Base-by-base conservation (phyloP, 2,888 invertebrate genomes). In the Zaprionus bogoriensis region DNA sequence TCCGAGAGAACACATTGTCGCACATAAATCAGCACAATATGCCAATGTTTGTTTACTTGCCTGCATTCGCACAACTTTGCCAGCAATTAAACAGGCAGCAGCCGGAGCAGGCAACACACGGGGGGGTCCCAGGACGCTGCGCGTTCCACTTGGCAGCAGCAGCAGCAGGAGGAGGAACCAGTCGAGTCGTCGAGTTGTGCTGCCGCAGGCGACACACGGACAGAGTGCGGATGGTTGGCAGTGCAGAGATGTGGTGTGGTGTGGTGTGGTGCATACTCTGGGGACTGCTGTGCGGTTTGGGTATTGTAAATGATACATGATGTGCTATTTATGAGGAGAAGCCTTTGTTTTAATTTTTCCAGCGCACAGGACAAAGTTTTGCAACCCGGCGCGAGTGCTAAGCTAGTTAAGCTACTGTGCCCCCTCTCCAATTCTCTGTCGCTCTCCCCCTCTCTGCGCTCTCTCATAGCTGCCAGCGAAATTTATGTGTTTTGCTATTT, bases 61-160 rank as follows among this genome's bases (percentile, higher is more conserved):
- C 66, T 66, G 77, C 79, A 86, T 79, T 85, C 66, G 65, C 76
- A 80, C 38, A 80, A 89, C 84, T 88, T 87, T 89, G 85, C 87
- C 88, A 90, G 89, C 90, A 90, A 90, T 90, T 90, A 90, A 90
- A 89, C 89, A 89, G 73, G 72, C 80, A 75, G 78, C 60, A 66
- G 68, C 54, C 48, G 55, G 58, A 57, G 14, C 17, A 39, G 10
- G 19, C 20, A 39, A 19, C 38, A 47, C 52, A 64, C 41, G 54
- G n/a, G n/a, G n/a, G n/a, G n/a, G 52, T 59, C 66, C 55, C 67
- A 53, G 61, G 50, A 62, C 62, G 57, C 50, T 52, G 4, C 41
- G 14, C 7, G 17, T 9, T 9, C n/a, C 12, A n/a, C 6, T 6
- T 7, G 14, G 14, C 25, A 25, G 25, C 9, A 14, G 14, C 22